Evolutionary conservation across 23 tunicate genomes (phyloP), one percentile per base, ranked within the genome.

Genomic region (Aplidium turbinatum): DNA sequence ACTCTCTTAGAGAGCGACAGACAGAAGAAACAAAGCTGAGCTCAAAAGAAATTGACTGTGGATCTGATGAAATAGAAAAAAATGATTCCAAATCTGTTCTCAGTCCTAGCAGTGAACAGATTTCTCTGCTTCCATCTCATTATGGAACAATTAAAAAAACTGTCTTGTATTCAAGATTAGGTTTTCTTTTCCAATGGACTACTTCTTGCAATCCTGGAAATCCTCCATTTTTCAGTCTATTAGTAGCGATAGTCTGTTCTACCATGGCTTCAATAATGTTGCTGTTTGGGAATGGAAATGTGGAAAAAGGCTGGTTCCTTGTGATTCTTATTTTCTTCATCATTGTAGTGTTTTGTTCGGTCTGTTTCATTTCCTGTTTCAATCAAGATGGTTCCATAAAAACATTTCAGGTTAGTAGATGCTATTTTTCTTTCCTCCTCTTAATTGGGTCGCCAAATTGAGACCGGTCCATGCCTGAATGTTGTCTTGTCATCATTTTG

Each of bases 361-460:
- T 86, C 26, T 47, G 52, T 24, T 50, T 72, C 13, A 63, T 78
- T 26, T n/a, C 31, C 29, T 29, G 31, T 19, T 86, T 86, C 47
- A 50, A 71, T 30, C 85, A 86, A 38, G 80, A 79, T 32, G 29
- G 50, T 19, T 25, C 78, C 2, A 78, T 78, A 23, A 38, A 68
- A 28, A 70, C 85, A 18, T 86, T 70, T 42, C 72, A 61, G 80
- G 93, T 86, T 30, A 68, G 81, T 48, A 23, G n/a, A n/a, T n/a
- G n/a, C n/a, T n/a, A n/a, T n/a, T n/a, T n/a, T n/a, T n/a, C n/a
- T n/a, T n/a, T n/a, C n/a, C n/a, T n/a, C n/a, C n/a, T n/a, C n/a
- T n/a, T n/a, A n/a, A n/a, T n/a, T n/a, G n/a, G n/a, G n/a, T n/a
- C n/a, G n/a, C n/a, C n/a, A n/a, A n/a, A n/a, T n/a, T n/a, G n/a